Evolutionary conservation across 2,797 vertebrate species (phyloP), one percentile per base, ranked within the genome.

Genomic region (Schizothorax lantsangensis): DNA sequence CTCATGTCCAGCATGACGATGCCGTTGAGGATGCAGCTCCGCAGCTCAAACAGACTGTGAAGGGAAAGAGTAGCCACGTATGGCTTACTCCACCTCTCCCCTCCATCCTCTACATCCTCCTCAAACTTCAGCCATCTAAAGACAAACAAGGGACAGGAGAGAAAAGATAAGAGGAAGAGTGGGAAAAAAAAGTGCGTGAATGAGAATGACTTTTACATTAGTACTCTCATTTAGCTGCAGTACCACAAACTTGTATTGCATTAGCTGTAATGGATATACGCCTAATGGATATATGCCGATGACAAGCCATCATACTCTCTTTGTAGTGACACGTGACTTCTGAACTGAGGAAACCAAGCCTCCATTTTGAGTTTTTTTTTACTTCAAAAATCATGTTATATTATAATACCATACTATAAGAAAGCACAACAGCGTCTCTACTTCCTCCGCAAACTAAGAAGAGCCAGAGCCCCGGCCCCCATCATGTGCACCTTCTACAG

Each of bases 101-200:
- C 98, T 12, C 98, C 98, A 38, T 99, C 98, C 93, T 99, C 98
- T 23, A 99, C 98, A 82, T 99, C 98, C 94, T 99, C 98, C 94
- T 99, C 98, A 92, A 99, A 99, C 89, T 99, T 99, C 68, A 99
- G 92, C 98, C 98, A 99, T 94, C 98, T 99, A 86, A 14, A 84
- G 12, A 26, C 47, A 40, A 40, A 79, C 40, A 62, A 57, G 15
- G 33, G 7, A 69, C 14, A 84, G 54, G 74, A 19, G n/a, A 75
- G 8, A 66, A 6, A 52, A 49, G 21, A 59, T 33, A 33, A 74
- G 2, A 77, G 45, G 21, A 69, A 36, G 8, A 36, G 10, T 12
- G 71, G 49, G 9, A 64, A 72, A 38, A 30, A 30, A 79, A 15
- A 69, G 23, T 47, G 4, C 8, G 38, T 23, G 5, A 86, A 26